These are phyloP conservation scores for Zalophus californianus DNA, from an alignment of 2,797 vertebrate species.

Conservation along the genomic window DNA sequence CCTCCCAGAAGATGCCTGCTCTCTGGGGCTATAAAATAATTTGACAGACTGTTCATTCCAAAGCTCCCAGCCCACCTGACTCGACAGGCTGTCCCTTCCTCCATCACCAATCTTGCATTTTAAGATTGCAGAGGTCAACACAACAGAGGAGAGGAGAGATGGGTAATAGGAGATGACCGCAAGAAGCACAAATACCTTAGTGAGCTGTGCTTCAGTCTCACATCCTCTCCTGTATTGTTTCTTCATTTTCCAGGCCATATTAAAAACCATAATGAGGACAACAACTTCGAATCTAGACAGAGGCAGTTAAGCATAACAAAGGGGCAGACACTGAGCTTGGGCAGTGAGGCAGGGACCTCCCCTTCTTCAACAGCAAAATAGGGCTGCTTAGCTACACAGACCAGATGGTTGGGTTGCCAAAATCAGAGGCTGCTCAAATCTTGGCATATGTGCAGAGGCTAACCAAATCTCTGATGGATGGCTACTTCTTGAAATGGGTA, in stretches of 20 bases:
- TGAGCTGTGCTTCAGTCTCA: background rate
- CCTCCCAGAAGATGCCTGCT: background rate
- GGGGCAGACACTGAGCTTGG: background rate
- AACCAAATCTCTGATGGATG: background rate
- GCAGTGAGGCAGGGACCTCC: background rate
- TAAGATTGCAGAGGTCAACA: background rate
- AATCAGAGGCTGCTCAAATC: background rate
- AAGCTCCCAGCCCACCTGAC: background rate
- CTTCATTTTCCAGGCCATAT: background rate
- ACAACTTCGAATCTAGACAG: background rate
- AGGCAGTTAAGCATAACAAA: background rate
- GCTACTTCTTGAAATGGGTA: background rate
- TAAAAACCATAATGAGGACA: background rate
- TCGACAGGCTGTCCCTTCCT: background rate
- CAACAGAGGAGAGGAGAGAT: background rate
- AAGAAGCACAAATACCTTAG: background rate
- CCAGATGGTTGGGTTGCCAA: no score
- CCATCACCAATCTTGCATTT: background rate
- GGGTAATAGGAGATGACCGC: background rate
- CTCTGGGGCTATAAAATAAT: background rate
- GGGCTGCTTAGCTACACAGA: background rate
- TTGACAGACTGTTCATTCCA: background rate
- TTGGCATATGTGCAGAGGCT: background rate
- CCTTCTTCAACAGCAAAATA: background rate
- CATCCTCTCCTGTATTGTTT: background rate